Conservation (phyloP, 2,888 invertebrate genomes). For the Lacanobia oleracea region DNA sequence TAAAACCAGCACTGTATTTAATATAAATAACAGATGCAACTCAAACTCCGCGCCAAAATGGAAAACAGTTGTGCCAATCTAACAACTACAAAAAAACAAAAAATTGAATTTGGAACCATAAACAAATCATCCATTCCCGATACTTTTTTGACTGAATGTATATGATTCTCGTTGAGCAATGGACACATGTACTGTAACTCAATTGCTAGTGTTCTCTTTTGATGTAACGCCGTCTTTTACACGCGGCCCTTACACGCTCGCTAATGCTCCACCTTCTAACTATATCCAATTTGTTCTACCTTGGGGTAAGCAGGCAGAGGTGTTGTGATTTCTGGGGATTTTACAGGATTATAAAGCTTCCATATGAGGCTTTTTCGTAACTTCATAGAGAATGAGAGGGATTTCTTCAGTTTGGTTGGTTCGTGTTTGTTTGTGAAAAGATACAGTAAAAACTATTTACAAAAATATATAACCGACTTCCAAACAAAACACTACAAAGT, state of each 20-base stretch:
- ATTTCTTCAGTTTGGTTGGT: neutral
- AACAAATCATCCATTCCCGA: too few species aligned
- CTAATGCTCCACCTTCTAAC: conserved; percentile 67
- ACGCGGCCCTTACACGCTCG: conserved; percentile 63
- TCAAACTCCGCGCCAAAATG: too few species aligned
- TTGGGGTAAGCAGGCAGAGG: conserved; percentile 22
- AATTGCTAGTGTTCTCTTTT: conserved; percentile 81
- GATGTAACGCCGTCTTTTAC: conserved; percentile 80
- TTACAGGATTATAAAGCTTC: conserved; percentile 18
- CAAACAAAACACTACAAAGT: too few species aligned
- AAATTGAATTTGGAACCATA: too few species aligned
- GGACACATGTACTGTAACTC: conserved; percentile 75
- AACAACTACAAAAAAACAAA: too few species aligned
- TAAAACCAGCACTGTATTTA: too few species aligned
- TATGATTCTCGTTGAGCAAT: conserved; percentile 57
- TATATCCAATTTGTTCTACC: conserved; percentile 64
- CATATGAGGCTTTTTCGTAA: neutral
- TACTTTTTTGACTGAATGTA: too few species aligned
- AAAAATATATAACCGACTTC: too few species aligned
- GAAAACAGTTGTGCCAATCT: too few species aligned
- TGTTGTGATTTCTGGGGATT: conserved; percentile 42
- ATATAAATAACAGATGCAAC: too few species aligned
- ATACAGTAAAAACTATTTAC: too few species aligned
- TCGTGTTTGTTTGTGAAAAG: neutral
- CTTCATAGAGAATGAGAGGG: neutral